Evolutionary conservation across 2,113 vertebrate species (phyloP), one percentile per base, ranked within the genome.

Genomic region (Pica pica): DNA sequence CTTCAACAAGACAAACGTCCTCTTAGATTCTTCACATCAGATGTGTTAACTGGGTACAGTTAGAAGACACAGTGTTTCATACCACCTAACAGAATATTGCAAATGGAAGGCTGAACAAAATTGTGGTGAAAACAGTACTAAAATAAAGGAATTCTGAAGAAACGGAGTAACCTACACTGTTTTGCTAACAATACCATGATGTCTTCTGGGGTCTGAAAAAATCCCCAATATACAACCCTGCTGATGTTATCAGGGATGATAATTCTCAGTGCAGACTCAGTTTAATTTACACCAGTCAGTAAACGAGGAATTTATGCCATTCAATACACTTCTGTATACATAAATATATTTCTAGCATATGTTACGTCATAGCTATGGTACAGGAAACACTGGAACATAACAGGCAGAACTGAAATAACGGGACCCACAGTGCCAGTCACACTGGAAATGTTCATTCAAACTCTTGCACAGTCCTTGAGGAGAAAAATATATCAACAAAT

Each of bases 61-160:
- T 63, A 59, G 39, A 71, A 84, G 33, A 55, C 44, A 49, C 1
- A 2, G 81, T 60, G 55, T 49, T 73, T 88, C 76, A 90, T 49
- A 75, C 9, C 64, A 70, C 17, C 24, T 21, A 57, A 91, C 35
- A 87, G 39, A 87, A 31, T 22, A 77, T 17, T 83, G 30, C 55
- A 94, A 73, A 75, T 12, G 21, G 37, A 89, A 92, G 9, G 26
- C 42, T 86, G 80, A 89, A 89, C 8, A 68, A 83, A 87, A 64
- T 7, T 30, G 24, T 60, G 37, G 6, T 53, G 57, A 67, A 87
- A 71, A 87, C 5, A 56, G 6, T 31, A 63, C 14, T 37, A 79
- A 78, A 55, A 50, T 37, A 53, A 0, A 52, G 22, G 24, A 6
- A 60, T 44, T 60, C 44, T 79, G 42, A 76, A 75, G 53, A n/a